These are phyloP conservation scores for Pseudorhombus dupliciocellatus DNA, from an alignment of 2,113 vertebrate species.

Conservation along the genomic window DNA sequence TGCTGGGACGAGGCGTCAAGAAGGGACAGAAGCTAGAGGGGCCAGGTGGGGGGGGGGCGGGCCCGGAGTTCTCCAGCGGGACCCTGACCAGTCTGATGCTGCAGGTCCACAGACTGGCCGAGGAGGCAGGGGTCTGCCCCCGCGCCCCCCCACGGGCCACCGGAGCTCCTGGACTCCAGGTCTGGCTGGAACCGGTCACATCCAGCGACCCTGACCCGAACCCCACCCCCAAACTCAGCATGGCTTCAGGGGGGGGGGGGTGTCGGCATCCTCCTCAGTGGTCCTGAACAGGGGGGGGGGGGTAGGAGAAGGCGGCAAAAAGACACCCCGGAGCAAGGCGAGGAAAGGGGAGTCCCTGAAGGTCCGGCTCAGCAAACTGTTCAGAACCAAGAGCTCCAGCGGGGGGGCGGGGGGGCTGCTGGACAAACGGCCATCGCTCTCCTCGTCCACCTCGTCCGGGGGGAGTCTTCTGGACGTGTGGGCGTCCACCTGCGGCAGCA, in stretches of 20 bases:
- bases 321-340: constrained; percentile 66
- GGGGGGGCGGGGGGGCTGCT: constrained; percentile 73
- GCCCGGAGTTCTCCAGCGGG: constrained; percentile 35
- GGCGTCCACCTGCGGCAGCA: constrained; percentile 77
- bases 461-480: constrained; percentile 87
- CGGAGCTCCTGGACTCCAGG: not conserved
- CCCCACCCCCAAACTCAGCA: constrained; percentile 68
- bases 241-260: constrained; percentile 30
- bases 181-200: not conserved
- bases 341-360: constrained; percentile 85
- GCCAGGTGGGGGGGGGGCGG: not conserved
- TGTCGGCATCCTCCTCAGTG: constrained; percentile 56
- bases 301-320: constrained; percentile 23
- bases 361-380: constrained; percentile 88
- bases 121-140: constrained; percentile 69
- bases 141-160: not conserved
- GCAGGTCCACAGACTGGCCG: constrained; percentile 70
- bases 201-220: not conserved
- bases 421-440: constrained; percentile 80
- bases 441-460: constrained; percentile 83
- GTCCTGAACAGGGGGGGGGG: constrained; percentile 55
- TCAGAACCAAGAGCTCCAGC: constrained; percentile 87
- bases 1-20: constrained; percentile 20
- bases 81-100: constrained; percentile 72
- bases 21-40: constrained; percentile 16